Conservation (phyloP, 2,113 vertebrate species). For the Chaetodon trifascialis region DNA sequence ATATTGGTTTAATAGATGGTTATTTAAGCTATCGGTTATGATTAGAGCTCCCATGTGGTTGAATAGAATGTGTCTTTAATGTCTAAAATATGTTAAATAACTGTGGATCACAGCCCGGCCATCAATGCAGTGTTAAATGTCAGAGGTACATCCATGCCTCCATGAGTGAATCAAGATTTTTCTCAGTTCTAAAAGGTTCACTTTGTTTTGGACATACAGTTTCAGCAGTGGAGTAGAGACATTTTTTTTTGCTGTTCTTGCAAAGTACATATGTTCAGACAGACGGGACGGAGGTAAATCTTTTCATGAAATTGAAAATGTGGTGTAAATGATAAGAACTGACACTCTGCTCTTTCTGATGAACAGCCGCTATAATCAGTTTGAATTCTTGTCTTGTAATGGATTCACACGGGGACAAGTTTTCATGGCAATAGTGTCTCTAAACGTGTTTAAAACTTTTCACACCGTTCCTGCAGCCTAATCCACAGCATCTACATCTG, state of each 20-base stretch:
- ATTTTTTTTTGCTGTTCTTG: background rate
- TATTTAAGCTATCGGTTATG: conserved; percentile 62
- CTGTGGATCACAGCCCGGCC: conserved; percentile 23
- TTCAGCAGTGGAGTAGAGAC: background rate
- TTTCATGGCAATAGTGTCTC: background rate
- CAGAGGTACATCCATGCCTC: conserved; percentile 15
- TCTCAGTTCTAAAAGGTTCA: background rate
- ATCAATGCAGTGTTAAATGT: conserved; percentile 28
- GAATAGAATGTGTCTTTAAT: conserved; percentile 28
- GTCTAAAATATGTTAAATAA: conserved; percentile 44
- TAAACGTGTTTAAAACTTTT: background rate
- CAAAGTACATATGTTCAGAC: background rate
- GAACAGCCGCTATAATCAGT: background rate
- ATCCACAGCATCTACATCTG: conserved; percentile 1
- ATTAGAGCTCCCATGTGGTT: conserved; percentile 54
- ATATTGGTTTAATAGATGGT: conserved; percentile 69
- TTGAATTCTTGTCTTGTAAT: background rate
- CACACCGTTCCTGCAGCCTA: background rate
- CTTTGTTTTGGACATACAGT: background rate
- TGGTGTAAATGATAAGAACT: background rate
- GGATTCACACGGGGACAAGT: background rate
- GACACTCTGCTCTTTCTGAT: background rate
- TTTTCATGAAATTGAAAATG: conserved; percentile 1
- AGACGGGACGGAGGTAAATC: background rate
- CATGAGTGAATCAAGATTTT: background rate